Evolutionary conservation across 1,140 invertebrate genomes (phyloP).

Genomic region (Harpegnathos saltator): DNA sequence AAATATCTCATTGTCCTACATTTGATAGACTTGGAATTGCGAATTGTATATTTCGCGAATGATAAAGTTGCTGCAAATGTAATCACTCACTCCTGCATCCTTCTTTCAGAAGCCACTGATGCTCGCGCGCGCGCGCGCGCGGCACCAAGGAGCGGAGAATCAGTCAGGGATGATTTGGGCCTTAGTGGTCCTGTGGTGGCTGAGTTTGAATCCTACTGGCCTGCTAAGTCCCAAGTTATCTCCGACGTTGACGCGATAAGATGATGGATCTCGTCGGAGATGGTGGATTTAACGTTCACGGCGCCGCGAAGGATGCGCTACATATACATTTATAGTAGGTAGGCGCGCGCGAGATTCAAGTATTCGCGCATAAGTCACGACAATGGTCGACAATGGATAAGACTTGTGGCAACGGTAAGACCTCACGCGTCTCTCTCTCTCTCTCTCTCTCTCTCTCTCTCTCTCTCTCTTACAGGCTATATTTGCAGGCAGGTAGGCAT

Average conservation of each 20-base stretch:
- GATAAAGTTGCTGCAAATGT: neutral
- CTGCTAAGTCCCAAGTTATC: slow-evolving; percentile 86
- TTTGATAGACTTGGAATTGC: too few species aligned
- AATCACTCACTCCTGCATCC: slow-evolving; percentile 20
- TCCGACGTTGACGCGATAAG: slow-evolving; percentile 67
- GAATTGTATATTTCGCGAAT: neutral
- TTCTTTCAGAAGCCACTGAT: slow-evolving; percentile 41
- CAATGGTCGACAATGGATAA: neutral
- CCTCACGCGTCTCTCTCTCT: too few species aligned
- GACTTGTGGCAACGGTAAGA: too few species aligned
- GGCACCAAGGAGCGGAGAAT: neutral
- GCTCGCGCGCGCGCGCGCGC: neutral
- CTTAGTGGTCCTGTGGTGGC: slow-evolving; percentile 86
- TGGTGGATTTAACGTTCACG: too few species aligned
- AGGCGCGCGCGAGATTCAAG: too few species aligned
- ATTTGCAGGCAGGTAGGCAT: too few species aligned
- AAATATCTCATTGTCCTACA: too few species aligned
- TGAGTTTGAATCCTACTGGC: slow-evolving; percentile 84
- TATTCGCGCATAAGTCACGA: too few species aligned
- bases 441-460: too few species aligned
- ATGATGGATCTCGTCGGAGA: neutral
- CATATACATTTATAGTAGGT: too few species aligned
- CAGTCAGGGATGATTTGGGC: slow-evolving; percentile 82
- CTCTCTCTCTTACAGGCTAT: too few species aligned
- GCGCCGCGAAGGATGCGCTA: too few species aligned